Evolutionary conservation across 2,113 vertebrate genomes (phyloP), one percentile per base, ranked within the genome.

Genomic region (Sebastes fasciatus): DNA sequence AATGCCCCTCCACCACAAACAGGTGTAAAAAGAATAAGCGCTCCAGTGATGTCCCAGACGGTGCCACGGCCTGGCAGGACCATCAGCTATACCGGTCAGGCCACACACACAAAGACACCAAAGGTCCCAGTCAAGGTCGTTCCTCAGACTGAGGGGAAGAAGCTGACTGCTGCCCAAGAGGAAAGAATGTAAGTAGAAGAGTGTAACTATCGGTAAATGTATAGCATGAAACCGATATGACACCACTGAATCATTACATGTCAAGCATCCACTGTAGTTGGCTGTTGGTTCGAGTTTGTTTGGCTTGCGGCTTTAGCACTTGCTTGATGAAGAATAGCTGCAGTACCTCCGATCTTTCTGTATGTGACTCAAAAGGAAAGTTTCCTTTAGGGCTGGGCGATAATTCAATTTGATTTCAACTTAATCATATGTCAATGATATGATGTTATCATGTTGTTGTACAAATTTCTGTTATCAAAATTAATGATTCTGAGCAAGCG

Each of bases 141-240:
- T 54, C 90, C 92, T 8, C 82, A 88, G 46, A 89, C 89, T 0
- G 91, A 81, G 12, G 77, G 58, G 4, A 91, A 77, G 80, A 94
- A 90, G n/a, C 6, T 66, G 12, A 94, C 83, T 1, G 84, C 91
- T 16, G 94, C 92, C n/a, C 95, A 96, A 85, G 88, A 93, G 71
- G 94, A 95, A 34, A 86, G 95, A 83, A 74, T 94, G 95, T 96
- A 74, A 95, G 95, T 94, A 43, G 6, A 54, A 0, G 2, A 21
- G 26, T 43, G 5, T 34, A 21, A 16, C 6, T 3, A 4, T 3
- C 0, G 2, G 43, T 76, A 34, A 40, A 54, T 42, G 6, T 26
- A 42, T 5, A 58, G 17, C 16, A 21, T 48, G 6, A 43, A 82
- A 42, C 23, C 11, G 5, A 10, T n/a, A 5, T 7, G 4, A 0